These are phyloP conservation scores for Eolophus roseicapilla DNA, from an alignment of 2,113 vertebrate genomes.

Conservation along the genomic window DNA sequence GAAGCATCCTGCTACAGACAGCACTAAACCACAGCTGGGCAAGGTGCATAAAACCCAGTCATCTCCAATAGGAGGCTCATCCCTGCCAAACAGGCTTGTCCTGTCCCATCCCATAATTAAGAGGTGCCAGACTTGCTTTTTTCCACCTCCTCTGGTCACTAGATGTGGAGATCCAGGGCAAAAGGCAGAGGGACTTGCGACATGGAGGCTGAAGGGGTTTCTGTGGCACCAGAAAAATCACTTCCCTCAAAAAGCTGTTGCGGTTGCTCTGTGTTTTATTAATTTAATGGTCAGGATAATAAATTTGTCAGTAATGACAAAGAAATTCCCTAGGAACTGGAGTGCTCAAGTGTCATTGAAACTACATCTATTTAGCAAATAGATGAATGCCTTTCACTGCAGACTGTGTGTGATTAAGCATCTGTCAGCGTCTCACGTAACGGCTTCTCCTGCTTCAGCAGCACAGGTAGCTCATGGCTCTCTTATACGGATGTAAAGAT, in stretches of 20 bases:
- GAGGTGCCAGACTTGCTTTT: not conserved
- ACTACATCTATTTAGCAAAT: conserved; percentile 62
- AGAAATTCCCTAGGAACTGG: conserved; percentile 54
- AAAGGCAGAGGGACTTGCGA: not conserved
- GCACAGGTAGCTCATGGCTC: not conserved
- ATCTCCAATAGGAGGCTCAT: not conserved
- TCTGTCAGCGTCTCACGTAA: not conserved
- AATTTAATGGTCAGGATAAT: conserved; percentile 55
- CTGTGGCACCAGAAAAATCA: not conserved
- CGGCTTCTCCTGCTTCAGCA: not conserved
- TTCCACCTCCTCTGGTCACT: not conserved
- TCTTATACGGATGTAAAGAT: not conserved
- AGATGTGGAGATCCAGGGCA: not conserved
- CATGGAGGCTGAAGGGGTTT: not conserved
- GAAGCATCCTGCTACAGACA: not conserved
- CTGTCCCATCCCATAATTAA: not conserved
- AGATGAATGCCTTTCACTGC: conserved; percentile 47
- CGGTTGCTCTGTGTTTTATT: not conserved
- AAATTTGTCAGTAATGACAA: conserved; percentile 57
- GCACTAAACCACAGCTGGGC: not conserved
- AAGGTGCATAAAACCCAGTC: not conserved
- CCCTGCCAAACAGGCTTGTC: not conserved
- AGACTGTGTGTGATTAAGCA: conserved; percentile 35
- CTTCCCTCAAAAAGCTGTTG: not conserved
- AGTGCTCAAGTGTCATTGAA: conserved; percentile 56